phyloP scores from a whole-genome alignment of 1,140 invertebrate genomes.

The Bacillus rossius region DNA sequence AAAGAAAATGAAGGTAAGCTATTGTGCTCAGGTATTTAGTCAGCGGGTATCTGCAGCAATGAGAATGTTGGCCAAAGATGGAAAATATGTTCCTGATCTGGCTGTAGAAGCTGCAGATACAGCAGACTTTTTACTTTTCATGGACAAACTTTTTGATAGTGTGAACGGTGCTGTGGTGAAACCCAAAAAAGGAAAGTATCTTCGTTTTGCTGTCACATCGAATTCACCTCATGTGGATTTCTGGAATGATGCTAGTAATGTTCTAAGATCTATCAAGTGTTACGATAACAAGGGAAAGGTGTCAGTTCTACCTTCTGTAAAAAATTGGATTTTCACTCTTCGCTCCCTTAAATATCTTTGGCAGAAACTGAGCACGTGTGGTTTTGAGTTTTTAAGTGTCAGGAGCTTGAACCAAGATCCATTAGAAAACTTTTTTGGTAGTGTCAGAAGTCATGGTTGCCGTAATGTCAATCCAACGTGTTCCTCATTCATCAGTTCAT shows the following conservation, averaged over 20 bases:
- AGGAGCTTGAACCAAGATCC: neutral
- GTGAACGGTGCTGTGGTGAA: neutral
- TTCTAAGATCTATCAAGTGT: neutral
- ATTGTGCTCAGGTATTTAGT: neutral
- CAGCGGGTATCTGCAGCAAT: neutral
- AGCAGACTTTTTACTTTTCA: no score
- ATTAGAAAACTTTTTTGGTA: no score
- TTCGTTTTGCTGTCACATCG: neutral
- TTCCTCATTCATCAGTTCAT: no score
- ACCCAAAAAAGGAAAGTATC: neutral
- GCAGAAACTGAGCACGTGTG: no score
- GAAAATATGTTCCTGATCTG: no score
- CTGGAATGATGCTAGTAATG: neutral
- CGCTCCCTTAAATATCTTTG: no score
- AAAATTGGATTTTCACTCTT: no score
- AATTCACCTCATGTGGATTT: neutral
- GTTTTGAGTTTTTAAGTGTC: neutral
- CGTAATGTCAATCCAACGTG: no score
- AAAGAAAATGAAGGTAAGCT: slow-evolving; percentile 5
- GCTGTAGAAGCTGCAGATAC: no score
- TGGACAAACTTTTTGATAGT: neutral
- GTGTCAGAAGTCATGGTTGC: no score
- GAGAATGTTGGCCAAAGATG: slow-evolving; percentile 1
- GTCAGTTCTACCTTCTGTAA: no score
- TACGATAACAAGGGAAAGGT: no score